These are phyloP conservation scores for Leucoraja erinaceus DNA, from an alignment of 2,113 vertebrate species.

Conservation along the genomic window DNA sequence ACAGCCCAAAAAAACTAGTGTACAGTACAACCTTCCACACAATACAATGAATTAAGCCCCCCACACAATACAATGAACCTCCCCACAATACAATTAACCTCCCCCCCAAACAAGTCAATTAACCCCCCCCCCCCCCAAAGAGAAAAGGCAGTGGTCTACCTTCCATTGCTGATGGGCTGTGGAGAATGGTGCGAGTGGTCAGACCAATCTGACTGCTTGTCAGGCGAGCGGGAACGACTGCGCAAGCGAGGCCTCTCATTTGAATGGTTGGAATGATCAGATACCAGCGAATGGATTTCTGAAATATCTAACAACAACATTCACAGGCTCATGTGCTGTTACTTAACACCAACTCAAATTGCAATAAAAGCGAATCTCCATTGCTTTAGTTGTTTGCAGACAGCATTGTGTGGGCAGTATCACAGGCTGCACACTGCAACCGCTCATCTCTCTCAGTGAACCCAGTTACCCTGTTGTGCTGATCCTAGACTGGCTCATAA, in stretches of 20 bases:
- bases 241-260: conserved; percentile 78
- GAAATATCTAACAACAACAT: conserved; percentile 84
- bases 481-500: not conserved
- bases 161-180: conserved; percentile 90
- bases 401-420: not conserved
- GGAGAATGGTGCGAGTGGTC: conserved; percentile 93
- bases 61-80: not conserved
- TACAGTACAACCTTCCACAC: not conserved
- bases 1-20: not conserved
- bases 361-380: too few relatives aligned
- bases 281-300: conserved; percentile 97
- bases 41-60: not conserved
- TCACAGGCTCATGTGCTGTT: not conserved
- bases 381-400: not conserved
- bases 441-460: not conserved
- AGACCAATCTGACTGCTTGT: conserved; percentile 88
- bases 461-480: not conserved
- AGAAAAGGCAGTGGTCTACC: conserved; percentile 58
- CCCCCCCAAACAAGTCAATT: not conserved
- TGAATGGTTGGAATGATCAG: conserved; percentile 94
- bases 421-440: not conserved
- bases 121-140: not conserved
- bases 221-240: conserved; percentile 87
- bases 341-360: not conserved
- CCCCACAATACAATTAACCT: not conserved